Conservation (phyloP, 2,888 invertebrate species). For the Crocallis elinguaria region DNA sequence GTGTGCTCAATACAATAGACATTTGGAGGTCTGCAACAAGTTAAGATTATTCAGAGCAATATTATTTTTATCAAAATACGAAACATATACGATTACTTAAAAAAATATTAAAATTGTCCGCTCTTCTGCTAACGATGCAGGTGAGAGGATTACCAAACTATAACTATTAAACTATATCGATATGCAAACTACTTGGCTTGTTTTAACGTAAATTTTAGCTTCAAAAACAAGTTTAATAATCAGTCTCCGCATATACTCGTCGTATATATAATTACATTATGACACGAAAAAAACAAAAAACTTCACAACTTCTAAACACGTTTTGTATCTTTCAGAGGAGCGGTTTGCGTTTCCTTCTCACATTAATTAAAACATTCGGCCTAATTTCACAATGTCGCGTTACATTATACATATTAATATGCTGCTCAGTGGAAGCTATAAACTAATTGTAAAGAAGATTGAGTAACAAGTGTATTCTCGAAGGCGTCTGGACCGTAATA, state of each 20-base stretch:
- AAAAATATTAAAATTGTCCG: no score
- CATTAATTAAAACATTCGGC: slow-evolving; percentile 38
- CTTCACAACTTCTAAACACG: not conserved
- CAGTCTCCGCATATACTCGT: not conserved
- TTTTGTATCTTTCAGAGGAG: slow-evolving; percentile 1
- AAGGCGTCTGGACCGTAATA: slow-evolving; percentile 61
- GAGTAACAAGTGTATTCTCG: slow-evolving; percentile 63
- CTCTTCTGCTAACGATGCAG: no score
- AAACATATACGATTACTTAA: no score
- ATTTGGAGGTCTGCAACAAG: no score
- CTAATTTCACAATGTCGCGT: slow-evolving; percentile 47
- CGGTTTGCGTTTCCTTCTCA: slow-evolving; percentile 30
- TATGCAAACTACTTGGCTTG: no score
- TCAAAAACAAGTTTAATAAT: not conserved
- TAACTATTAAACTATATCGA: no score
- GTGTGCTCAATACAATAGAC: no score
- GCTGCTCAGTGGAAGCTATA: slow-evolving; percentile 53
- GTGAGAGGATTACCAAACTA: no score
- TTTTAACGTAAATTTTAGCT: not conserved
- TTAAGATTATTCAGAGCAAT: no score
- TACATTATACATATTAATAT: slow-evolving; percentile 51
- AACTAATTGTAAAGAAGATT: slow-evolving; percentile 61
- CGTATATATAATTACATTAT: not conserved
- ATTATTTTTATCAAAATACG: no score
- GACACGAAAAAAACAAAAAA: not conserved